Base-by-base conservation (phyloP, 2,797 vertebrate species). In the Myiotriccus ornatus region DNA sequence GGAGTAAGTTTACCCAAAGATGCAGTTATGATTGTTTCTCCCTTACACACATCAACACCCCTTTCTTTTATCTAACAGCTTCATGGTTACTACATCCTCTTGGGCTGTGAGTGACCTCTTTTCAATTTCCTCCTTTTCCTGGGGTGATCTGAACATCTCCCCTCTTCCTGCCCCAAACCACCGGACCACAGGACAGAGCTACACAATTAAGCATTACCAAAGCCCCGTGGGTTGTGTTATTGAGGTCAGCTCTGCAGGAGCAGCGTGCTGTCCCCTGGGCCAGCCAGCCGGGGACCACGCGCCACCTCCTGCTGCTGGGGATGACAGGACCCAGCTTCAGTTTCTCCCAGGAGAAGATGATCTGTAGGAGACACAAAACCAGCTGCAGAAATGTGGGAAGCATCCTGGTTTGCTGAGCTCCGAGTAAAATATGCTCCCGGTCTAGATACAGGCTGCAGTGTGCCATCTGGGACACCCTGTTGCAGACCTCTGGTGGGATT, bases 1-100 rank as follows among this genome's bases (percentile, higher is more conserved):
- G 64, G 46, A 63, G 17, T 46, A 46, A 81, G 82, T 92, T 79
- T 67, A 80, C 60, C 52, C 41, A 19, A 84, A 92, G 93, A 74
- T 7, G 14, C 52, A 82, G 34, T 52, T 91, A 15, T 15, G 69
- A 19, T 47, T 80, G 35, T 65, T 93, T 63, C 63, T 88, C 57
- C 60, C 69, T 87, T 68, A 47, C 55, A 75, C 44, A 75, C 64
- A 84, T 78, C 89, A 94, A 69, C 62, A 44, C 69, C 32, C 37
- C 41, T 84, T 85, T 80, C 69, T 71, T 80, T 75, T 46, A 80
- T 37, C 49, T 68, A 75, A 30, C 56, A 91, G 46, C 39, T 71
- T 83, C 17, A 7, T n/a, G 43, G 44, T 70, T 37, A 41, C 23
- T 32, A 14, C 52, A 28, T 79, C 67, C 46, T 24, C 55, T 46